phyloP scores from a whole-genome alignment of 2,113 vertebrate genomes.

The Heterocephalus glaber region DNA sequence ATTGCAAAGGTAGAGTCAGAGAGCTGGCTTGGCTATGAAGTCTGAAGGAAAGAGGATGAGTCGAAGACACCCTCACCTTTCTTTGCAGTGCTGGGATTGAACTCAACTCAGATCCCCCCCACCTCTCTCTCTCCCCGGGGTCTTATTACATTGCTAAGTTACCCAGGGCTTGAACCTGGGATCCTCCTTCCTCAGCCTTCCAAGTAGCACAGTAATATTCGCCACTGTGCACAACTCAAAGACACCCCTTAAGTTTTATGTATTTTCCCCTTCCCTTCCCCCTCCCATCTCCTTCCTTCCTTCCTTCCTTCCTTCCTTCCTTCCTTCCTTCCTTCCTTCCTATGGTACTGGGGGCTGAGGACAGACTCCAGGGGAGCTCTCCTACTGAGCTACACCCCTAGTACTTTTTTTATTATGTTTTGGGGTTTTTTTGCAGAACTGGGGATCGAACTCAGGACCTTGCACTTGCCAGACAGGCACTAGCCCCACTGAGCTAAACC shows the following conservation, averaged over 20 bases:
- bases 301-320: neutral
- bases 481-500: neutral
- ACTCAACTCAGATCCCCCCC: neutral
- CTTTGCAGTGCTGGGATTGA: neutral
- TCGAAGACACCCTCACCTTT: neutral
- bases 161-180: neutral
- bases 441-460: too few species aligned
- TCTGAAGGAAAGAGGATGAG: neutral
- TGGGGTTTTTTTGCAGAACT: neutral
- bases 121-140: neutral
- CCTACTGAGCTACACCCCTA: neutral
- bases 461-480: too few species aligned
- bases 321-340: neutral
- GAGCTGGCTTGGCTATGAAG: neutral
- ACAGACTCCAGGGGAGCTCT: neutral
- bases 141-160: neutral
- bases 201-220: neutral
- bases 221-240: neutral
- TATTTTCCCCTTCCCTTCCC: neutral
- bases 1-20: neutral
- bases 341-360: neutral
- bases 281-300: neutral
- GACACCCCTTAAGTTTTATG: neutral
- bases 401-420: neutral
- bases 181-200: neutral